These are phyloP conservation scores for Actenoides hombroni DNA, from an alignment of 2,113 vertebrate species.

Conservation along the genomic window DNA sequence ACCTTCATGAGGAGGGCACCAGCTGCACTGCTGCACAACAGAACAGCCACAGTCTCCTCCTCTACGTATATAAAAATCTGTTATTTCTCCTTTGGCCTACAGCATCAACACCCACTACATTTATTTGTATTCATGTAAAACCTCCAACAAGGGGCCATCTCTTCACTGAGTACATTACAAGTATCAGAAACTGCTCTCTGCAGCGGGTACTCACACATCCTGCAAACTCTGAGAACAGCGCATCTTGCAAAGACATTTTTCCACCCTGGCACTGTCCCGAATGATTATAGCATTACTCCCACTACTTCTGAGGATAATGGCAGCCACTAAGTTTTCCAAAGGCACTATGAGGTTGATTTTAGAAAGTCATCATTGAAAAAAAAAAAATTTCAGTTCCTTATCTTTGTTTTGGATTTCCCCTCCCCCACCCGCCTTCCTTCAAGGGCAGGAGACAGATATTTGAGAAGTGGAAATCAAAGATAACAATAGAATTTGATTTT, in stretches of 20 bases:
- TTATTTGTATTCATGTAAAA: background rate
- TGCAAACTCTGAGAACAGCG: accelerated
- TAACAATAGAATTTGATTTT: background rate
- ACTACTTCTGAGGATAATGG: background rate
- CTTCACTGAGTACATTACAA: background rate
- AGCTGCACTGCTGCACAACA: accelerated
- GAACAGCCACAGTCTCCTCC: background rate
- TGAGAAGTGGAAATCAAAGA: background rate
- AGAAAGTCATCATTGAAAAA: background rate
- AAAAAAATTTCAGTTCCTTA: background rate
- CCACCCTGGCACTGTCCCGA: background rate
- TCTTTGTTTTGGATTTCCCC: background rate
- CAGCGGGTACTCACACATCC: background rate
- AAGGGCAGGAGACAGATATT: background rate
- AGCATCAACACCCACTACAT: background rate
- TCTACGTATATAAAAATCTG: accelerated
- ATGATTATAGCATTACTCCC: background rate
- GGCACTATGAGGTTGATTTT: background rate
- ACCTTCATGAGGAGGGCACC: background rate
- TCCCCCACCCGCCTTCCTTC: background rate
- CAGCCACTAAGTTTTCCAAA: background rate
- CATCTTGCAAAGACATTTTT: background rate
- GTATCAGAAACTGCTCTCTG: background rate
- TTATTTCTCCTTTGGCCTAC: background rate
- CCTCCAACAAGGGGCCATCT: background rate